Percentiles rank a stretch among this genome's conserved stretches.
These are phyloP conservation scores for Noctilio leporinus DNA, from an alignment of 2,113 vertebrate species.

Conservation along the genomic window DNA sequence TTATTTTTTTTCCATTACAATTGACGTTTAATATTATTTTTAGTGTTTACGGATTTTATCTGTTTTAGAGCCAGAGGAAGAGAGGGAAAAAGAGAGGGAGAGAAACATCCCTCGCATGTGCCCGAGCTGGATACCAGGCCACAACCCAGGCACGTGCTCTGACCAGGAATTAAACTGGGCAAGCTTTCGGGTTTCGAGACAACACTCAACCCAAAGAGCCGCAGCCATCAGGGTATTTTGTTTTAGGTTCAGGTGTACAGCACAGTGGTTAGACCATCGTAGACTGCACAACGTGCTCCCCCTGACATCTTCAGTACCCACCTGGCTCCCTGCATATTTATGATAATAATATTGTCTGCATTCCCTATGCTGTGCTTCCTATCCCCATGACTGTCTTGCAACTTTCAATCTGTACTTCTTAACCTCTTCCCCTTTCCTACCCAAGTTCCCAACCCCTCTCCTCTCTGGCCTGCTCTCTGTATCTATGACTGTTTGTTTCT, in stretches of 20 bases:
- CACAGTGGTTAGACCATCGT: background rate
- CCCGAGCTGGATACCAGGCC: too few species aligned
- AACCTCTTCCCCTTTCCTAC: background rate
- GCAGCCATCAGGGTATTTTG: background rate
- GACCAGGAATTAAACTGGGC: too few species aligned
- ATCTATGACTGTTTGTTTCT: background rate
- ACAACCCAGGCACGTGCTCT: too few species aligned
- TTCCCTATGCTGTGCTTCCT: background rate
- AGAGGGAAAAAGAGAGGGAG: too few species aligned
- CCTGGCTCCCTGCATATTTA: background rate
- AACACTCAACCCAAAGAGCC: too few species aligned
- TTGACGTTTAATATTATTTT: background rate
- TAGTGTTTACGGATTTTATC: too few species aligned
- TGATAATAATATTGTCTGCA: background rate
- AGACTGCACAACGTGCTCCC: background rate
- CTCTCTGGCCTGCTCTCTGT: background rate
- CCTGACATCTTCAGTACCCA: background rate
- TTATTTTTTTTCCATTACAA: background rate
- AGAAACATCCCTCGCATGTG: too few species aligned
- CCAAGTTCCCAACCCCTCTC: background rate
- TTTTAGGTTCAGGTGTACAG: background rate
- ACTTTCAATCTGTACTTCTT: background rate
- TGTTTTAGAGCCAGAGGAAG: too few species aligned
- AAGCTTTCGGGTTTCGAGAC: too few species aligned
- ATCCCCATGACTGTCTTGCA: background rate